phyloP scores from a whole-genome alignment of 2,888 invertebrate genomes.

The Scrobipalpa atriplicella region DNA sequence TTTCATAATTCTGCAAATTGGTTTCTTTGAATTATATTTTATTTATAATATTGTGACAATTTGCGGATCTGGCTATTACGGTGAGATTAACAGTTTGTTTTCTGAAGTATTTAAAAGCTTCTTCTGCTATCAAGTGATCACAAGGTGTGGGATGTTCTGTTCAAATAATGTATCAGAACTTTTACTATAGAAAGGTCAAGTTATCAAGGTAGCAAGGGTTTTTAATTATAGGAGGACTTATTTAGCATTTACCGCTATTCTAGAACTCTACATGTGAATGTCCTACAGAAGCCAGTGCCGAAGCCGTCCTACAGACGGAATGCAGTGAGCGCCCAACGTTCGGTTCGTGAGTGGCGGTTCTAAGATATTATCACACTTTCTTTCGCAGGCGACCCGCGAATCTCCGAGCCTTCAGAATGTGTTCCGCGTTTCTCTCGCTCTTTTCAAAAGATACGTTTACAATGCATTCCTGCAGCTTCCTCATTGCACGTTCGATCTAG shows the following conservation, averaged over 20 bases:
- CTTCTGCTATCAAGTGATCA: too few species aligned
- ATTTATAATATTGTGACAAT: background rate
- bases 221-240: background rate
- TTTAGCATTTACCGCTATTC: background rate
- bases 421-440: slow-evolving; percentile 39
- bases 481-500: slow-evolving; percentile 23
- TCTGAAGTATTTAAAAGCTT: too few species aligned
- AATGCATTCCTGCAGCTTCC: slow-evolving; percentile 27
- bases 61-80: background rate
- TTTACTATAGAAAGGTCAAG: too few species aligned
- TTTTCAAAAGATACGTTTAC: slow-evolving; percentile 39
- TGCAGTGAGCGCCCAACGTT: slow-evolving; percentile 44
- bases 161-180: too few species aligned
- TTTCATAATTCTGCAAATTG: background rate
- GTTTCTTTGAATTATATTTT: too few species aligned
- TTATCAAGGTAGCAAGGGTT: too few species aligned
- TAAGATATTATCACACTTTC: slow-evolving; percentile 58
- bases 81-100: too few species aligned
- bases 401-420: slow-evolving; percentile 40
- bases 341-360: slow-evolving; percentile 54
- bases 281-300: slow-evolving; percentile 17
- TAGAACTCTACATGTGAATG: background rate
- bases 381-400: slow-evolving; percentile 46
- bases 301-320: slow-evolving; percentile 55
- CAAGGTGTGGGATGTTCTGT: too few species aligned